phyloP scores from a whole-genome alignment of 2,888 invertebrate species.

The Noctua comes region DNA sequence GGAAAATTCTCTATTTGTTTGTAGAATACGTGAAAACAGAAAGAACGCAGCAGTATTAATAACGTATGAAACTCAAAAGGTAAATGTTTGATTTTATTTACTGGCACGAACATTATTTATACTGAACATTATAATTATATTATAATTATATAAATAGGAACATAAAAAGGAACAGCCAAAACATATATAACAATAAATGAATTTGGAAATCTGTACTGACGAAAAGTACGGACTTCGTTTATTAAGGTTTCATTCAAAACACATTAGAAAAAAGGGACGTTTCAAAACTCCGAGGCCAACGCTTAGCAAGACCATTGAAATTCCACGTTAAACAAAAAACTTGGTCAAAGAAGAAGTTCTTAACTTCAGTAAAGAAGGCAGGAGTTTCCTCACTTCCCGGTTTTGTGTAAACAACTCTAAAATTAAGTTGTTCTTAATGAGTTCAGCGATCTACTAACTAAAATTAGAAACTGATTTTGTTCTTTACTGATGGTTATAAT shows the following conservation, averaged over 20 bases:
- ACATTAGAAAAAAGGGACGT: constrained; percentile 1
- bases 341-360: constrained; percentile 43
- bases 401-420: constrained; percentile 58
- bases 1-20: not conserved
- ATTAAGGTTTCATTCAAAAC: constrained; percentile 10
- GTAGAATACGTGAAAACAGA: not conserved
- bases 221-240: not conserved
- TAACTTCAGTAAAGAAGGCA: constrained; percentile 46
- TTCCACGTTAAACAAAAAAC: constrained; percentile 56
- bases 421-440: constrained; percentile 61
- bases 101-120: not conserved
- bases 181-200: not conserved
- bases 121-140: no score
- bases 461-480: constrained; percentile 36
- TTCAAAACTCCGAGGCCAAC: constrained; percentile 25
- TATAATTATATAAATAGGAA: no score
- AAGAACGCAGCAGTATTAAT: not conserved
- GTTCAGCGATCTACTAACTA: constrained; percentile 47
- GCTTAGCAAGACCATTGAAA: constrained; percentile 50
- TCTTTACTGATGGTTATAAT: not conserved
- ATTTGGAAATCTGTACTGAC: not conserved
- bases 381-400: constrained; percentile 49
- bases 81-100: not conserved
- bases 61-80: not conserved
- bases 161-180: not conserved